phyloP scores from a whole-genome alignment of 1,140 invertebrate genomes.

The Oedothorax gibbosus region DNA sequence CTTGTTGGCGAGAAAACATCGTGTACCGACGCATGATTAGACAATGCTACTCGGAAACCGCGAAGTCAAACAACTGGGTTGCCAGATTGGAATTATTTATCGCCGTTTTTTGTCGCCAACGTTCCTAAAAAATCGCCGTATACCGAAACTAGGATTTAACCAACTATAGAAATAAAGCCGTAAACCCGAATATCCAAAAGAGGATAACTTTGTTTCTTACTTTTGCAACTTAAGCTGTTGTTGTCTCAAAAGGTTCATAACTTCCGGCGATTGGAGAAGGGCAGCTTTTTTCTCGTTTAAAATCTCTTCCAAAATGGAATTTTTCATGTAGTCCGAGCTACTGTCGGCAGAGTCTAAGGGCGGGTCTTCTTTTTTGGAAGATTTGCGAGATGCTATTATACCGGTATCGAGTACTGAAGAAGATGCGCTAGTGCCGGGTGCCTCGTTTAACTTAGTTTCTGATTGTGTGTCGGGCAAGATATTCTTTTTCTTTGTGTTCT shows the following conservation, averaged over 20 bases:
- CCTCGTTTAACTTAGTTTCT: neutral
- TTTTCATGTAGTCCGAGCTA: constrained; percentile 41
- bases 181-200: too few species aligned
- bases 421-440: too few species aligned
- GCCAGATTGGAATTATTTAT: too few species aligned
- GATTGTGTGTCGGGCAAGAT: neutral
- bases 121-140: too few species aligned
- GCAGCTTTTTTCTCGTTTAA: constrained; percentile 52
- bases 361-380: too few species aligned
- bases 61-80: too few species aligned
- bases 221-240: constrained; percentile 36
- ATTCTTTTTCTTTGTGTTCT: constrained; percentile 13
- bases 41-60: too few species aligned
- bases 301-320: constrained; percentile 55
- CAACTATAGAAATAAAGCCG: too few species aligned
- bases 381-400: neutral
- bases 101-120: too few species aligned
- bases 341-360: neutral
- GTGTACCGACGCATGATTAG: too few species aligned
- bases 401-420: neutral
- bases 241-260: constrained; percentile 35
- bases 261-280: constrained; percentile 31
- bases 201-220: neutral
- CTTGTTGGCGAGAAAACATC: too few species aligned
- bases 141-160: too few species aligned